Evolutionary conservation across 1,140 invertebrate species (phyloP).

Genomic region (Ooceraea biroi): DNA sequence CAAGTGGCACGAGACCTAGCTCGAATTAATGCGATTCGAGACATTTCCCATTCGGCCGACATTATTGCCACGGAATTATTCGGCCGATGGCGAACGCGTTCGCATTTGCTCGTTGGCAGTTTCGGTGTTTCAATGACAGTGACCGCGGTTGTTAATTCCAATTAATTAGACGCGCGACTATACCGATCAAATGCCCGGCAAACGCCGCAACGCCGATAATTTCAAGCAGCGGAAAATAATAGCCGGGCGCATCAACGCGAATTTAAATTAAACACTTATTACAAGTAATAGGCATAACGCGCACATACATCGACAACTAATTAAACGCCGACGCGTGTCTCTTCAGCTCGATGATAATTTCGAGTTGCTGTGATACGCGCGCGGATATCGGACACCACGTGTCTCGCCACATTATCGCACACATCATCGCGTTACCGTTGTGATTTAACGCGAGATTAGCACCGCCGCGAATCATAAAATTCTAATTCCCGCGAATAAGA

Average conservation of each 20-base stretch:
- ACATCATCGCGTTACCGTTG: background rate
- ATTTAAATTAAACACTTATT: background rate
- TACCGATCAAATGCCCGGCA: background rate
- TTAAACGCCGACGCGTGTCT: background rate
- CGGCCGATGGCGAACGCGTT: constrained; percentile 10
- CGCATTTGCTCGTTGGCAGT: constrained; percentile 10
- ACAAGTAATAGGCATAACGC: too few species aligned
- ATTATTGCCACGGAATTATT: constrained; percentile 56
- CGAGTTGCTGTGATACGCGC: background rate
- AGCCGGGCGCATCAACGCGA: background rate
- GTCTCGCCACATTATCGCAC: background rate
- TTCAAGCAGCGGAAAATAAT: background rate
- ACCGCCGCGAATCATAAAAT: constrained; percentile 32
- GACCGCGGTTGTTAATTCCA: constrained; percentile 22
- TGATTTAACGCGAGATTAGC: constrained; percentile 31
- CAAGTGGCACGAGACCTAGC: constrained; percentile 73
- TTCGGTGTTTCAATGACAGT: constrained; percentile 21
- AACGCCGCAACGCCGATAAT: background rate
- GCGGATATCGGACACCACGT: background rate
- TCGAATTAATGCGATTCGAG: constrained; percentile 61
- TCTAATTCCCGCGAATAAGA: constrained; percentile 51
- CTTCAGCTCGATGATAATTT: background rate
- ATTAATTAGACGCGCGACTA: constrained; percentile 53
- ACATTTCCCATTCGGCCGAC: constrained; percentile 56
- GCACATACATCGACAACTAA: background rate